Evolutionary conservation across 2,113 vertebrate genomes (phyloP).

Genomic region (Istiophorus platypterus): DNA sequence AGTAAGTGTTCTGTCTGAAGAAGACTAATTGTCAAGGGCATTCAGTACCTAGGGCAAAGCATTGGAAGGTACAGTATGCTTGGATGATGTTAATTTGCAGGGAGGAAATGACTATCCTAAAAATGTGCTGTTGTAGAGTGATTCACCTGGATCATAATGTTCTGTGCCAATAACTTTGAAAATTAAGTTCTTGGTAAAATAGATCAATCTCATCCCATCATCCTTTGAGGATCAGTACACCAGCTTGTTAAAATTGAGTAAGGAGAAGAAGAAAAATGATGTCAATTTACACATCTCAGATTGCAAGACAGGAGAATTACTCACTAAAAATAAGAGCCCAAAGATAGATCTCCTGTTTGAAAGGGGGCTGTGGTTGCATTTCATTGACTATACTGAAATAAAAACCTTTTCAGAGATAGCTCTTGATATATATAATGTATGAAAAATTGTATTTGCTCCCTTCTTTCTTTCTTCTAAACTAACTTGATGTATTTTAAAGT

Average conservation of each 20-base stretch:
- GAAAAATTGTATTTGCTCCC: not conserved
- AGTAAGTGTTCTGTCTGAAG: conserved; percentile 11
- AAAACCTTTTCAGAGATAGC: not conserved
- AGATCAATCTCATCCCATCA: conserved; percentile 57
- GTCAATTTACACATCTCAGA: conserved; percentile 40
- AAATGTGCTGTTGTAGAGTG: conserved; percentile 17
- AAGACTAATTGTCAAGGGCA: conserved; percentile 32
- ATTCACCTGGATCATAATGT: conserved; percentile 48
- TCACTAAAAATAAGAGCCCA: conserved; percentile 30
- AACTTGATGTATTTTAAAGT: no score
- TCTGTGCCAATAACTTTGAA: conserved; percentile 68
- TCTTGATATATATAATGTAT: not conserved
- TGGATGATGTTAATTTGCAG: conserved; percentile 54
- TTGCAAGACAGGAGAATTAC: conserved; percentile 31
- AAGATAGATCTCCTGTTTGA: not conserved
- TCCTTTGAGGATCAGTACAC: conserved; percentile 52
- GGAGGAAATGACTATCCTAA: conserved; percentile 16
- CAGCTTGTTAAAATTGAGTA: conserved; percentile 5
- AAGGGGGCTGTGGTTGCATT: not conserved
- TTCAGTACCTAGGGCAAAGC: conserved; percentile 15
- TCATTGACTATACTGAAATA: not conserved
- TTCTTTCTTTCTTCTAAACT: not conserved
- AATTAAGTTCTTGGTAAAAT: conserved; percentile 53
- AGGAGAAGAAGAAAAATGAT: conserved; percentile 49
- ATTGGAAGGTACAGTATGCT: conserved; percentile 22